A percentile compares a stretch with the other conserved stretches of the same genome.
Conservation (phyloP, 2,113 vertebrate genomes). For the Cyprinodon tularosa region DNA sequence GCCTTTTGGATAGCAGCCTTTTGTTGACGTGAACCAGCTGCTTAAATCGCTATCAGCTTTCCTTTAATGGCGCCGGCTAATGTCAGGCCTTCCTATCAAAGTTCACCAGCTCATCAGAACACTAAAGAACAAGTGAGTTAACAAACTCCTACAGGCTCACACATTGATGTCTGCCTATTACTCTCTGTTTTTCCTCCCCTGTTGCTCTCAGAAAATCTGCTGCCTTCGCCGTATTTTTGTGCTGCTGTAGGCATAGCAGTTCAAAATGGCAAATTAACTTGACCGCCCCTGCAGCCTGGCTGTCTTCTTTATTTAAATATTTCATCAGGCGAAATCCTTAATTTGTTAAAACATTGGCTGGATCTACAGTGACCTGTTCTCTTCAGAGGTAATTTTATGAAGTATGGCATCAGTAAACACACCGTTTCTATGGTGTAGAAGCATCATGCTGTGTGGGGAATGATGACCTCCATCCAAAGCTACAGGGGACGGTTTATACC, state of each 20-base stretch:
- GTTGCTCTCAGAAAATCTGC: constrained; percentile 17
- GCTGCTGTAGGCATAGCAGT: constrained; percentile 16
- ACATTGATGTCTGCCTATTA: neutral
- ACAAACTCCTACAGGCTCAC: neutral
- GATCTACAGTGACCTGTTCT: no score
- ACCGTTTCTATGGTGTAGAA: no score
- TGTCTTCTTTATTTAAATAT: neutral
- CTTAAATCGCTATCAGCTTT: neutral
- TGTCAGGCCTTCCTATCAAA: neutral
- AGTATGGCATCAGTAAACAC: no score
- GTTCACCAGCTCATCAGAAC: neutral
- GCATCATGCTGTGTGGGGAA: no score
- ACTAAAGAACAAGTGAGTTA: neutral
- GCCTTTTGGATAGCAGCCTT: constrained; percentile 12
- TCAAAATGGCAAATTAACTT: constrained; percentile 6
- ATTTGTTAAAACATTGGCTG: no score
- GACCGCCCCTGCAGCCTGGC: neutral
- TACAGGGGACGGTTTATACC: no score
- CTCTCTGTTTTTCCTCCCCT: constrained; percentile 17
- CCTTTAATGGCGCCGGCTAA: no score
- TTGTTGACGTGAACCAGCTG: constrained; percentile 14
- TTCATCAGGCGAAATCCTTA: no score
- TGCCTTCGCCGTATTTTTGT: constrained; percentile 17
- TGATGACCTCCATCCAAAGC: no score
- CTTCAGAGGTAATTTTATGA: no score